Percentiles rank a stretch among this genome's conserved stretches.
Evolutionary conservation across 2,113 vertebrate species (phyloP).

Genomic region (Pteruthius melanotis): DNA sequence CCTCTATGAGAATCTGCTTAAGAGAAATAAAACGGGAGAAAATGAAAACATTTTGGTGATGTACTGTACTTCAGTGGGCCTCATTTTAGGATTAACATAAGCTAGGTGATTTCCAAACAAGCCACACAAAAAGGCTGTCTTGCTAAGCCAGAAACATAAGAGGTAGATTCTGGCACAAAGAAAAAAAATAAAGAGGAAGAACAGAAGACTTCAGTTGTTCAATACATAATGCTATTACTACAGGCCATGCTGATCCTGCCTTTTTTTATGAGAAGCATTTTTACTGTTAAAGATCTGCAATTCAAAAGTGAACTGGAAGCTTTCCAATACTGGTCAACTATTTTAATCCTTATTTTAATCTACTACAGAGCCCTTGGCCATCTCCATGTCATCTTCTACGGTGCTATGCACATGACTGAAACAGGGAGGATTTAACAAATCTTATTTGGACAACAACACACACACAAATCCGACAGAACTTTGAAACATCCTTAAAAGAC

Average conservation of each 20-base stretch:
- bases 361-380: background rate
- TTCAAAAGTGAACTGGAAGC: background rate
- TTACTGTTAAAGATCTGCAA: background rate
- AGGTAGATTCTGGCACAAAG: background rate
- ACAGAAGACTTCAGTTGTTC: background rate
- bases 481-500: background rate
- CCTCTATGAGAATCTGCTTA: background rate
- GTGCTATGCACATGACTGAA: background rate
- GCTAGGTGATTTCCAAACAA: background rate
- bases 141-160: background rate
- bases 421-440: background rate
- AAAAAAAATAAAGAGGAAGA: background rate
- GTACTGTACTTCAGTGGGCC: background rate
- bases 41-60: background rate
- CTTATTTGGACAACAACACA: background rate
- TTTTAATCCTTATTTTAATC: background rate
- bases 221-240: background rate
- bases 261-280: background rate
- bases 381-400: background rate
- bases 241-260: background rate
- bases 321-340: background rate
- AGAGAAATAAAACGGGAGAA: background rate
- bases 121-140: background rate
- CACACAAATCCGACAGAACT: background rate
- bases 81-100: background rate